Conservation (phyloP, 2,797 vertebrate species). For the Alosa sapidissima region DNA sequence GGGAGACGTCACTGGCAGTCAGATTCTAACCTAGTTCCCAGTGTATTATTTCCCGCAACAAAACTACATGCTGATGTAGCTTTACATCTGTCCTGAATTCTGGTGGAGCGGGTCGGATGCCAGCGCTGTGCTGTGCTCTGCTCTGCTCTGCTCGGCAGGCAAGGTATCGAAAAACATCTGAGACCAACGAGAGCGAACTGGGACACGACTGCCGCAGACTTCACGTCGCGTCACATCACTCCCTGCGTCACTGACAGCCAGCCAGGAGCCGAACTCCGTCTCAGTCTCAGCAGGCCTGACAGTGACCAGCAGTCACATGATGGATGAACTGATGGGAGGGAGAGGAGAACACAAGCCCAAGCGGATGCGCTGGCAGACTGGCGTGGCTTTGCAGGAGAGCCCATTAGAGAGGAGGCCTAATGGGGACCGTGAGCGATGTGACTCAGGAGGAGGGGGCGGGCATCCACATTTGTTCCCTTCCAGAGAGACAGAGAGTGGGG, state of each 20-base stretch:
- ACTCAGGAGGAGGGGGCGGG: neutral
- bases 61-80: neutral
- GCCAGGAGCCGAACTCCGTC: neutral
- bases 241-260: neutral
- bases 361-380: neutral
- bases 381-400: neutral
- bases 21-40: neutral
- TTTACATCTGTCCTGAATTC: neutral
- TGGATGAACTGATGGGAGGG: neutral
- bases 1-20: neutral
- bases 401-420: neutral
- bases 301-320: neutral
- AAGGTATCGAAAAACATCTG: neutral
- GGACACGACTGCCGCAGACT: neutral
- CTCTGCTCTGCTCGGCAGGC: neutral
- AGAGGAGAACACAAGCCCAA: neutral
- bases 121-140: neutral
- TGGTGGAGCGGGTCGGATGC: neutral
- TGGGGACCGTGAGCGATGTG: neutral
- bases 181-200: neutral
- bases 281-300: neutral
- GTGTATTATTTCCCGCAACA: neutral
- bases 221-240: neutral
- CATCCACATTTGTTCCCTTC: neutral
- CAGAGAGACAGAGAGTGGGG: neutral